These are phyloP conservation scores for Gasterosteus nipponicus DNA, from an alignment of 2,113 vertebrate species.

Conservation along the genomic window DNA sequence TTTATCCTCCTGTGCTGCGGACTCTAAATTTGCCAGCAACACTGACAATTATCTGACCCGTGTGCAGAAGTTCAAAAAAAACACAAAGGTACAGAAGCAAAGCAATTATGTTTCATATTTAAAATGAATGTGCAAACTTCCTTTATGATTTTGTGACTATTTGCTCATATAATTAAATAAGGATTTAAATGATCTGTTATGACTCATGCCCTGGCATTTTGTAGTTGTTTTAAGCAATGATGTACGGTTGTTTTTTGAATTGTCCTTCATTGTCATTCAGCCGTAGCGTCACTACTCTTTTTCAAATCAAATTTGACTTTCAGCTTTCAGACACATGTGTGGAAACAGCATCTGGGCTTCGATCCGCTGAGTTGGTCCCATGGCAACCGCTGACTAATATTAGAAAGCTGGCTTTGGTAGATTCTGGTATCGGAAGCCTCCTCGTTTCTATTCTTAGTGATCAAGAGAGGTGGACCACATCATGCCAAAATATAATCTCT, in stretches of 20 bases:
- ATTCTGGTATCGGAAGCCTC: neutral
- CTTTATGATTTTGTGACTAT: neutral
- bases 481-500: neutral
- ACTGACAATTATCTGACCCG: slow-evolving; percentile 72
- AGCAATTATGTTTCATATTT: slow-evolving; percentile 31
- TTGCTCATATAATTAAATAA: too few species aligned
- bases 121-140: slow-evolving; percentile 43
- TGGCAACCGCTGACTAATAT: neutral
- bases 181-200: neutral
- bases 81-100: slow-evolving; percentile 41
- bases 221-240: neutral
- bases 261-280: neutral
- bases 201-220: neutral
- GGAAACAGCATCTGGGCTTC: neutral
- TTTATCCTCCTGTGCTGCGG: slow-evolving; percentile 62
- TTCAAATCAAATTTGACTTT: neutral
- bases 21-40: slow-evolving; percentile 71
- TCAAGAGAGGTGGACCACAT: neutral
- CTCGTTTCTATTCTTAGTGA: neutral
- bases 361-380: neutral
- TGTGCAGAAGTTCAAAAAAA: slow-evolving; percentile 63
- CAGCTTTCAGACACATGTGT: neutral
- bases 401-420: neutral
- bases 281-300: neutral
- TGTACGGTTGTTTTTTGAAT: neutral